Evolutionary conservation across 2,113 vertebrate species (phyloP).

Genomic region (Catharus bicknelli): DNA sequence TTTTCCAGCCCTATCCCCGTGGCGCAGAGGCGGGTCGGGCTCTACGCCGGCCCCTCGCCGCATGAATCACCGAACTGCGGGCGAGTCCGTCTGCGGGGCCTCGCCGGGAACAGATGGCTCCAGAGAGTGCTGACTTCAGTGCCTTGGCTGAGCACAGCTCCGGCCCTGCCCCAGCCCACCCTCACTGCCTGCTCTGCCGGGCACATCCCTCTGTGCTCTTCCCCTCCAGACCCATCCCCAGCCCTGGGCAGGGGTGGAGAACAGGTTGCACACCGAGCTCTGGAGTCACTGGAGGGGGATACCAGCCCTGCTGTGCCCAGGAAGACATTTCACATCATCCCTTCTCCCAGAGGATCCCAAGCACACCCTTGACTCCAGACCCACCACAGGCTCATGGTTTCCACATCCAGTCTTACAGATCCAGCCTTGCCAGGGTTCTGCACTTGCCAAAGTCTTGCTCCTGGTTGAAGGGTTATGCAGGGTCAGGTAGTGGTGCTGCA

Average conservation of each 20-base stretch:
- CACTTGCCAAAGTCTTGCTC: rapidly evolving
- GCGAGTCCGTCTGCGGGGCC: neutral
- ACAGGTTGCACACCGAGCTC: rapidly evolving
- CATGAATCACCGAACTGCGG: neutral
- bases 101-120: constrained; percentile 54
- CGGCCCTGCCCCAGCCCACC: neutral
- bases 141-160: neutral
- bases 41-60: neutral
- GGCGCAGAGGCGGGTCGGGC: neutral
- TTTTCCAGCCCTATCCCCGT: neutral
- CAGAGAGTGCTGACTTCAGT: constrained; percentile 14
- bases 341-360: neutral
- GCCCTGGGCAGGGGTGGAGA: rapidly evolving
- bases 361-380: neutral
- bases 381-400: neutral
- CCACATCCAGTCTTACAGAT: neutral
- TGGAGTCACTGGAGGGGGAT: rapidly evolving
- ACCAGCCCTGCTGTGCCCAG: rapidly evolving
- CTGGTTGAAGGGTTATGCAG: rapidly evolving
- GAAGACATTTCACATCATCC: neutral
- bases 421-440: neutral
- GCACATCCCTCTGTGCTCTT: rapidly evolving
- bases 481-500: neutral
- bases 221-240: neutral
- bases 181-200: rapidly evolving